Conservation (phyloP, 2,113 vertebrate genomes). For the Empidonax traillii region DNA sequence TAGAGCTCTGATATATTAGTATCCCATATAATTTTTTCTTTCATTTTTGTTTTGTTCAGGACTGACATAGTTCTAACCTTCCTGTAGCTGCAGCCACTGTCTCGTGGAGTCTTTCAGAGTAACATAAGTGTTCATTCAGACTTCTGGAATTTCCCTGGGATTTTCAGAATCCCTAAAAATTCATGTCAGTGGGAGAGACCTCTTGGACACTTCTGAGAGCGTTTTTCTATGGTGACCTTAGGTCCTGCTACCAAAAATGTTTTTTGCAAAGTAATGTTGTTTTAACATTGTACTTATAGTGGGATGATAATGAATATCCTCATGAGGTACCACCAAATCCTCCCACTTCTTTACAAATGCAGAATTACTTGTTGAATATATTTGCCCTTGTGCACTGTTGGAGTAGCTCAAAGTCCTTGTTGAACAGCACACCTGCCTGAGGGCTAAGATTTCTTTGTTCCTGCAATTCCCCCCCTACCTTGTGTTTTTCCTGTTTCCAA, state of each 20-base stretch:
- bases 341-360: not conserved
- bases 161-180: not conserved
- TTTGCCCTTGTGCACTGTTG: not conserved
- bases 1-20: not conserved
- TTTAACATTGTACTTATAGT: not conserved
- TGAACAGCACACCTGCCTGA: not conserved
- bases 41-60: not conserved
- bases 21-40: not conserved
- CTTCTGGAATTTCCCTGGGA: not conserved
- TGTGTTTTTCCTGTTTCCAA: not conserved
- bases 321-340: not conserved
- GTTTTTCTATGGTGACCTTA: not conserved
- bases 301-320: not conserved
- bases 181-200: rapidly evolving
- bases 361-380: not conserved
- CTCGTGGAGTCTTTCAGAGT: not conserved
- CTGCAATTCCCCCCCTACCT: too few relatives aligned
- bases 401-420: not conserved
- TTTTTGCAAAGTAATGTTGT: not conserved
- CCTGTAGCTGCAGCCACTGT: not conserved
- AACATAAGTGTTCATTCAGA: not conserved
- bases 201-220: not conserved
- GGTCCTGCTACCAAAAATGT: not conserved
- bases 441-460: not conserved
- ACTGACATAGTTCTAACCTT: not conserved